phyloP scores from a whole-genome alignment of 2,797 vertebrate genomes.

The Harpagifer antarcticus region DNA sequence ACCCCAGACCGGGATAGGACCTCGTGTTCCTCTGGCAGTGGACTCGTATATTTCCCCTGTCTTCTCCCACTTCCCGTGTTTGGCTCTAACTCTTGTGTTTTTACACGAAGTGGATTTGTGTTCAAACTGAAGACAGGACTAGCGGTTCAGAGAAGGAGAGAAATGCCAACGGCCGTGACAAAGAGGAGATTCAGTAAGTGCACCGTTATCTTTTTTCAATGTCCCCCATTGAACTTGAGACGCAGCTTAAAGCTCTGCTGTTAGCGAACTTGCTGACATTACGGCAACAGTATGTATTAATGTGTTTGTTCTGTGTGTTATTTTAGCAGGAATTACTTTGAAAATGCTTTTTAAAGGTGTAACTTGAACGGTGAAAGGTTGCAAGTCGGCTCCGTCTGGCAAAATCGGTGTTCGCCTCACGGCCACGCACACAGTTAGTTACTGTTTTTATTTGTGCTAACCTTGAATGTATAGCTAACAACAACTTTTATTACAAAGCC shows the following conservation, averaged over 20 bases:
- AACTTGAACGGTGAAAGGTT: background rate
- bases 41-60: constrained; percentile 46
- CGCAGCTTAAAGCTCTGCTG: constrained; percentile 19
- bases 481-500: constrained; percentile 51
- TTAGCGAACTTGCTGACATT: constrained; percentile 34
- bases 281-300: rapidly evolving
- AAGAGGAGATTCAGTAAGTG: constrained; percentile 83
- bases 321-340: constrained; percentile 16
- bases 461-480: constrained; percentile 4
- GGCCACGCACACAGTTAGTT: constrained; percentile 65
- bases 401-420: constrained; percentile 23
- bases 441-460: constrained; percentile 42
- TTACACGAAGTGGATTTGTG: constrained; percentile 75
- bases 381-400: constrained; percentile 31
- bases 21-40: constrained; percentile 69
- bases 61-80: background rate
- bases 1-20: constrained; percentile 71
- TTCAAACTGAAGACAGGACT: constrained; percentile 71
- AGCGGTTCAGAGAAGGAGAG: constrained; percentile 69
- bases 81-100: constrained; percentile 53
- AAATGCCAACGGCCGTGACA: constrained; percentile 82
- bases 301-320: background rate
- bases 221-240: constrained; percentile 60
- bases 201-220: constrained; percentile 40
- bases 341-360: constrained; percentile 16